Base-by-base conservation (phyloP, 2,888 invertebrate genomes). In the Nezara viridula region DNA sequence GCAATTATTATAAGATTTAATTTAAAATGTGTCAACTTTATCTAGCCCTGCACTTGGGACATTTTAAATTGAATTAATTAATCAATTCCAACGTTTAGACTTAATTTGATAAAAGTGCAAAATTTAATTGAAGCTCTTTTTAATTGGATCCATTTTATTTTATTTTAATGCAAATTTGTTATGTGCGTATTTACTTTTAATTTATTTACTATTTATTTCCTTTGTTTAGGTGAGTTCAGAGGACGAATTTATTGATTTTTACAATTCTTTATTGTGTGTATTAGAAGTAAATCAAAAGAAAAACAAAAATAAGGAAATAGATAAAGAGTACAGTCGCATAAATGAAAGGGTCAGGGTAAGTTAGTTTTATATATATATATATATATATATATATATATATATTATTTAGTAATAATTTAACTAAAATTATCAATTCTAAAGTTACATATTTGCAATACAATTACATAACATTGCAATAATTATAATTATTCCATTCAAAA, bases 331-430 rank as follows among this genome's bases (percentile, higher is more conserved):
- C 66, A 94, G 94, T 91, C 93, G 94, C 81, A 92, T 94, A 52
- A 95, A 94, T 92, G 95, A 96, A 92, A 92, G 95, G 86, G 94
- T 95, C 89, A 95, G 95, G 94, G 95, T 95, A 92, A 92, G 91
- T 91, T 88, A 32, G 50, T 32, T 44, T 50, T 73, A 32, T 14
- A 60, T 60, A 32, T 27, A n/a, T n/a, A n/a, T n/a, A n/a, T n/a
- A n/a, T n/a, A n/a, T n/a, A n/a, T n/a, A n/a, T n/a, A n/a, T n/a
- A n/a, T n/a, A n/a, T n/a, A n/a, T n/a, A n/a, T n/a, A n/a, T n/a
- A n/a, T n/a, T n/a, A n/a, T n/a, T n/a, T n/a, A n/a, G n/a, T n/a
- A n/a, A n/a, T n/a, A n/a, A n/a, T n/a, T n/a, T n/a, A n/a, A n/a
- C n/a, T n/a, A n/a, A n/a, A n/a, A n/a, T n/a, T n/a, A n/a, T n/a